Conservation (phyloP, 2,797 vertebrate genomes). For the Iguana delicatissima region DNA sequence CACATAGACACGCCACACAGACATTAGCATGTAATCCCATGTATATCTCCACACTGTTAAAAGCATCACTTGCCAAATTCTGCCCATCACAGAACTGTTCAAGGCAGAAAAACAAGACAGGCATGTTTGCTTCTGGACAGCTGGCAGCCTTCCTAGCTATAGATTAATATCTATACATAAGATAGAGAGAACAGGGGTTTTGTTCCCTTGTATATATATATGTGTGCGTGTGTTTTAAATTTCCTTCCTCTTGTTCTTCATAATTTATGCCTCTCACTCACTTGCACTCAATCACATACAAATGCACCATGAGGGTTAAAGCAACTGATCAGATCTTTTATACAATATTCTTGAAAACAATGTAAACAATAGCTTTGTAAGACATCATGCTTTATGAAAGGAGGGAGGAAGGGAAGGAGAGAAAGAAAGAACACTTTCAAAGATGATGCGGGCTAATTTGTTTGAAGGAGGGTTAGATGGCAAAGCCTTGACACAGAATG, state of each 20-base stretch:
- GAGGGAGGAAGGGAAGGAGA: constrained; percentile 42
- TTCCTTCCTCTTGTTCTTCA: not conserved
- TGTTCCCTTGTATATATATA: constrained; percentile 8
- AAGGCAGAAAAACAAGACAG: not conserved
- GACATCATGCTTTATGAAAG: constrained; percentile 51
- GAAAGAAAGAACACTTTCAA: not conserved
- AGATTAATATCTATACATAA: not conserved
- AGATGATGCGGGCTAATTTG: not conserved
- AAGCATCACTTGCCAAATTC: not conserved
- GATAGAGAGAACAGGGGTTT: not conserved
- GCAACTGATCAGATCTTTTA: constrained; percentile 37
- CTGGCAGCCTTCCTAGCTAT: not conserved
- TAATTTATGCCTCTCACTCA: constrained; percentile 25
- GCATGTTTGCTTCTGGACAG: not conserved
- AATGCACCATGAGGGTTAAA: constrained; percentile 24
- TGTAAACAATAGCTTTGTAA: constrained; percentile 66
- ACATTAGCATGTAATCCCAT: not conserved
- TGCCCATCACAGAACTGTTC: not conserved
- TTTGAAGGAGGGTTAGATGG: not conserved
- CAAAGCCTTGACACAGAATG: constrained; percentile 8
- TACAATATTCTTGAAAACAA: constrained; percentile 44
- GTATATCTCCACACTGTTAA: not conserved
- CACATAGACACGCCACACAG: not conserved
- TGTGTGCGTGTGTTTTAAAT: too few species aligned
- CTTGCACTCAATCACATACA: constrained; percentile 5